Evolutionary conservation across 2,113 vertebrate species (phyloP).

Genomic region (Brachirus orientalis): DNA sequence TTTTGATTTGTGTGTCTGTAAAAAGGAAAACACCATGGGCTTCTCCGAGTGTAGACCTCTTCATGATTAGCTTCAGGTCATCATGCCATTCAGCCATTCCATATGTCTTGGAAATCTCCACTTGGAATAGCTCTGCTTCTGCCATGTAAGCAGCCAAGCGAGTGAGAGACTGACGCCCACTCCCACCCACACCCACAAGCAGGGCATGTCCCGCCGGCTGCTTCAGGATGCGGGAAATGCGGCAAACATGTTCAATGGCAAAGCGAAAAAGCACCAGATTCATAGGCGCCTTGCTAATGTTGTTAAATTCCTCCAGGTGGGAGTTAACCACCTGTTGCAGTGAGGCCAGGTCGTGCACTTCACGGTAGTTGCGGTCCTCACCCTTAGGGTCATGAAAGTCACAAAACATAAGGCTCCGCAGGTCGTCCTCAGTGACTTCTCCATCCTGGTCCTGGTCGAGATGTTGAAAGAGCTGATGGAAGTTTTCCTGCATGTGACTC

Average conservation of each 20-base stretch:
- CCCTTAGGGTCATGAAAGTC: constrained; percentile 90
- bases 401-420: constrained; percentile 93
- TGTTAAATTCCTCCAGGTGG: constrained; percentile 91
- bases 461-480: constrained; percentile 85
- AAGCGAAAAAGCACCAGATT: constrained; percentile 92
- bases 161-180: constrained; percentile 91
- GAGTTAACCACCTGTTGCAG: constrained; percentile 84
- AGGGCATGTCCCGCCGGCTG: constrained; percentile 91
- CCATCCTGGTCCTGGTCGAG: constrained; percentile 87
- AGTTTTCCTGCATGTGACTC: constrained; percentile 83
- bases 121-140: constrained; percentile 87
- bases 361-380: constrained; percentile 87
- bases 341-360: constrained; percentile 79
- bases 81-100: constrained; percentile 86
- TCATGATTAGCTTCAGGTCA: constrained; percentile 88
- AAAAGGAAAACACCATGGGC: constrained; percentile 90
- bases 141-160: constrained; percentile 90
- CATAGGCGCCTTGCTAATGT: constrained; percentile 89
- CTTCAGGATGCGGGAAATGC: constrained; percentile 90
- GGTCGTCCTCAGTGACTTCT: constrained; percentile 87
- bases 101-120: constrained; percentile 91
- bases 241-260: constrained; percentile 91
- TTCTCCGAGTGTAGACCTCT: constrained; percentile 85
- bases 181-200: constrained; percentile 91
- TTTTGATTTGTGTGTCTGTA: constrained; percentile 92